A percentile compares a stretch with the other conserved stretches of the same genome.
Conservation (phyloP, 2,888 invertebrate genomes). For the Brachynemurus nebulosus region DNA sequence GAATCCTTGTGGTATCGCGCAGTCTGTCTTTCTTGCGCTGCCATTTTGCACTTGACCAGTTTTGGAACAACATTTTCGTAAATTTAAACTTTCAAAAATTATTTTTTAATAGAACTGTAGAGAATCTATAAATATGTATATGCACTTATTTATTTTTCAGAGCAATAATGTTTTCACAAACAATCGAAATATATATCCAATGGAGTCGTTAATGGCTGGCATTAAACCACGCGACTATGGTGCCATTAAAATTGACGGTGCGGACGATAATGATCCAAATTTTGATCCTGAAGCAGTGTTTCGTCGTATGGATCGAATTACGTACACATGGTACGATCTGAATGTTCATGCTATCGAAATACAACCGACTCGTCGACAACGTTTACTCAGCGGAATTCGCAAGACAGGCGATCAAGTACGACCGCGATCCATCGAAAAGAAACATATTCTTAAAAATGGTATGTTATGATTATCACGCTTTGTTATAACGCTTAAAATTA, state of each 20-base stretch:
- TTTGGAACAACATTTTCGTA: too few species aligned
- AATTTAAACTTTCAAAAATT: too few species aligned
- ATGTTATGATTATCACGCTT: too few species aligned
- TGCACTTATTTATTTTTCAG: not conserved
- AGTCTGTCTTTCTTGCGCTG: too few species aligned
- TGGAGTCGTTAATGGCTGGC: not conserved
- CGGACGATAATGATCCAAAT: slow-evolving; percentile 7
- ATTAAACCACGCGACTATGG: slow-evolving; percentile 6
- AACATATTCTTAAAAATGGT: slow-evolving; percentile 66
- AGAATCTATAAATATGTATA: too few species aligned
- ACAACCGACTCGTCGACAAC: slow-evolving; percentile 19
- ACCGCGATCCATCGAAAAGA: slow-evolving; percentile 37
- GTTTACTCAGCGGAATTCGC: slow-evolving; percentile 18
- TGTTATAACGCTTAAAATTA: too few species aligned
- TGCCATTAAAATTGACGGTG: not conserved
- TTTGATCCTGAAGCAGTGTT: slow-evolving; percentile 6
- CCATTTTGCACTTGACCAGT: too few species aligned
- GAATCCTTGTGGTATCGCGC: too few species aligned
- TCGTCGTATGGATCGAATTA: slow-evolving; percentile 32
- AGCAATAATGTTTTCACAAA: not conserved
- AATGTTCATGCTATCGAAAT: slow-evolving; percentile 58
- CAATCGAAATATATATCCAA: not conserved
- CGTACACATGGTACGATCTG: slow-evolving; percentile 66
- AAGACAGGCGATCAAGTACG: slow-evolving; percentile 24
- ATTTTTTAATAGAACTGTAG: too few species aligned